phyloP scores from a whole-genome alignment of 2,888 invertebrate genomes.

The Imbricaverruca yamaguchii region DNA sequence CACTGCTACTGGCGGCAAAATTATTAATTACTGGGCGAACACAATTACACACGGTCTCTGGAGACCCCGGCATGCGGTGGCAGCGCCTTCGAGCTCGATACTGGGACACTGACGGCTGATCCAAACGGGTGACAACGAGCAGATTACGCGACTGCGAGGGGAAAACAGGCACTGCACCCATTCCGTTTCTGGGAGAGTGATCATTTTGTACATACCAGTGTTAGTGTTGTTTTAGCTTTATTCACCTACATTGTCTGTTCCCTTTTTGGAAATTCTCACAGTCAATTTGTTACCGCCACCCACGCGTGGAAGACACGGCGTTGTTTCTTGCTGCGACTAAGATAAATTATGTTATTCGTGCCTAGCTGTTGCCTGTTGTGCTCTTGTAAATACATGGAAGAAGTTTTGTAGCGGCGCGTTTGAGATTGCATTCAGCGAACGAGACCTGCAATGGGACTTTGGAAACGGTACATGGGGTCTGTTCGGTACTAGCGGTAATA shows the following conservation, averaged over 20 bases:
- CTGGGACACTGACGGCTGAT: not conserved
- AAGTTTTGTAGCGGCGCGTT: not conserved
- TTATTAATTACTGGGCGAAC: too few species aligned
- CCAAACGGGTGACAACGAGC: not conserved
- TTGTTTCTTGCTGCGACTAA: not conserved
- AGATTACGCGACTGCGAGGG: too few species aligned
- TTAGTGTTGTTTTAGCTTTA: conserved; percentile 3
- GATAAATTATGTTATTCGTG: not conserved
- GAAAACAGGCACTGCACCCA: too few species aligned
- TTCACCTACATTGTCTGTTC: not conserved
- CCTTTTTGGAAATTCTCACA: not conserved
- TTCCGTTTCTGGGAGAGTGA: not conserved
- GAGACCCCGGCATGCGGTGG: too few species aligned
- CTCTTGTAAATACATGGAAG: not conserved
- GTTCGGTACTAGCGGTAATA: too few species aligned
- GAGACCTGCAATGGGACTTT: too few species aligned
- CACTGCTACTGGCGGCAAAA: too few species aligned
- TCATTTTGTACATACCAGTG: conserved; percentile 6
- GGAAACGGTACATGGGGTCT: too few species aligned
- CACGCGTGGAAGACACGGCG: not conserved
- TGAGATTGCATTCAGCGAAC: not conserved
- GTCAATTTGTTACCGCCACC: not conserved
- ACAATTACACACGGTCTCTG: too few species aligned
- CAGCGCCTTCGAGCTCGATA: too few species aligned
- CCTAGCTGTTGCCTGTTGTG: not conserved